A percentile compares a stretch with the other conserved stretches of the same genome.
phyloP scores from a whole-genome alignment of 2,888 invertebrate genomes.

The Mechanitis messenoides region DNA sequence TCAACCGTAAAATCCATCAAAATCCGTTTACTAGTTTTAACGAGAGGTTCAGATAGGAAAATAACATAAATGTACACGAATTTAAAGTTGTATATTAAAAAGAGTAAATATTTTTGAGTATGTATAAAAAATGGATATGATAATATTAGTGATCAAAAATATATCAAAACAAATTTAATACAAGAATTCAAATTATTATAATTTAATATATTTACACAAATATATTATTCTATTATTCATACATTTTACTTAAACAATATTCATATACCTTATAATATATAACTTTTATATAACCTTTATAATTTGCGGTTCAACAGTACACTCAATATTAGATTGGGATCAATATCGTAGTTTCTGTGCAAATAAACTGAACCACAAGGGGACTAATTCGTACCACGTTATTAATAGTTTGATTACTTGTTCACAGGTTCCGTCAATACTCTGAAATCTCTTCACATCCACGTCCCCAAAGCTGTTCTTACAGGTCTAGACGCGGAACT shows the following conservation, averaged over 20 bases:
- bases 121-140: no score
- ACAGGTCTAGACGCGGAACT: constrained; percentile 72
- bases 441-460: constrained; percentile 65
- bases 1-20: constrained; percentile 3
- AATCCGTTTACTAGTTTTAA: constrained; percentile 6
- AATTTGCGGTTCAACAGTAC: not conserved
- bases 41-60: constrained; percentile 1
- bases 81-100: not conserved
- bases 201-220: not conserved
- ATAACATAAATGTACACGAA: not conserved
- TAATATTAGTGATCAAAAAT: no score
- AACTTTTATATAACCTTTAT: not conserved
- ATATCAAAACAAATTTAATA: no score
- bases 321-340: not conserved
- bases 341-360: constrained; percentile 2
- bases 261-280: not conserved
- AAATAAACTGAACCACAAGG: constrained; percentile 10
- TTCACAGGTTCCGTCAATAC: constrained; percentile 62
- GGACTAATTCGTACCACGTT: constrained; percentile 16
- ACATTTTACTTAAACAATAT: not conserved
- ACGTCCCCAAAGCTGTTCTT: constrained; percentile 74
- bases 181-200: not conserved
- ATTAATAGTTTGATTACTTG: constrained; percentile 25
- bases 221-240: not conserved
- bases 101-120: no score